These are phyloP conservation scores for Eristalinus aeneus DNA, from an alignment of 2,888 invertebrate genomes.

Conservation along the genomic window DNA sequence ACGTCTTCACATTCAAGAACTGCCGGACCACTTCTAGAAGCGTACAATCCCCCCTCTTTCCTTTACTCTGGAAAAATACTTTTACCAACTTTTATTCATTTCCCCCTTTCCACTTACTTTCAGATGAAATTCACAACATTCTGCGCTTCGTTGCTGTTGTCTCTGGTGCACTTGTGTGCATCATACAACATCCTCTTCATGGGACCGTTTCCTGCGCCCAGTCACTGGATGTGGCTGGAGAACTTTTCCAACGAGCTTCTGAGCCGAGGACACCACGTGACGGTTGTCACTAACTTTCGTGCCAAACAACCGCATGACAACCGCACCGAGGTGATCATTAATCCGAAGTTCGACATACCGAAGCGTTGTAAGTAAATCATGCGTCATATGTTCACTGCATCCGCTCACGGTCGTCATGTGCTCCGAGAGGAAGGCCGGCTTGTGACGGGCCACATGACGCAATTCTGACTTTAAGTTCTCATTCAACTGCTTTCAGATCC, in stretches of 20 bases:
- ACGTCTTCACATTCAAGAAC: too few species aligned
- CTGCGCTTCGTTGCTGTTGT: conserved; percentile 4
- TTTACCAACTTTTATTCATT: background rate
- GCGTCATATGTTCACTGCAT: background rate
- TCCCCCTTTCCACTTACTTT: conserved; percentile 8
- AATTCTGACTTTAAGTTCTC: background rate
- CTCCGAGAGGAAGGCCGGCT: background rate
- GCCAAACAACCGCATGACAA: conserved; percentile 79
- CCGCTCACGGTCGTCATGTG: background rate
- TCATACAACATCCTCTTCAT: conserved; percentile 78
- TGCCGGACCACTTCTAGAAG: too few species aligned
- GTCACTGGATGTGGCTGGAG: conserved; percentile 80
- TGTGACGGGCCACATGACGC: background rate
- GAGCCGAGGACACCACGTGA: conserved; percentile 80
- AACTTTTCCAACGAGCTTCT: conserved; percentile 78
- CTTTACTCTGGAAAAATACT: too few species aligned
- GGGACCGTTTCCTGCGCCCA: conserved; percentile 80
- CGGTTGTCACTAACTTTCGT: conserved; percentile 77
- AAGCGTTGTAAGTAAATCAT: conserved; percentile 75
- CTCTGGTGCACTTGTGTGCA: background rate
- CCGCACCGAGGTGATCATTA: conserved; percentile 79
- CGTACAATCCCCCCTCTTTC: too few species aligned
- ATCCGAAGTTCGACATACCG: conserved; percentile 78
- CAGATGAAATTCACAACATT: conserved; percentile 46
- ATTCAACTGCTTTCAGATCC: conserved; percentile 74